Conservation (phyloP, 2,888 invertebrate species). For the Graphium colonna region DNA sequence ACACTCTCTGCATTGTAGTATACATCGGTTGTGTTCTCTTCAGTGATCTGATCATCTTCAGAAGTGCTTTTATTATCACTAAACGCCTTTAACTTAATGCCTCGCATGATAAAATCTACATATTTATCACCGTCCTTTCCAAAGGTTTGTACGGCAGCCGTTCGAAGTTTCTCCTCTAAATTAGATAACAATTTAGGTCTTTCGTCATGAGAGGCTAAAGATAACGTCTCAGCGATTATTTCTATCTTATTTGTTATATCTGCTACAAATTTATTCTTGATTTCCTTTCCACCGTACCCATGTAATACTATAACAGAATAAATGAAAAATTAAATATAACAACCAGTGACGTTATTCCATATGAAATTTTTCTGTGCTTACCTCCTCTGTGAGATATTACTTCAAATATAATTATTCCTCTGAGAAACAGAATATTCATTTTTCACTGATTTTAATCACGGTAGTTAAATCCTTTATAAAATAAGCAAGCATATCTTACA, state of each 20-base stretch:
- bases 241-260: slow-evolving; percentile 21
- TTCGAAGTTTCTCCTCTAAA: slow-evolving; percentile 22
- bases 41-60: neutral
- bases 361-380: neutral
- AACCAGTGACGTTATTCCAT: neutral
- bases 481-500: no score
- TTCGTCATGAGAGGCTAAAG: slow-evolving; percentile 13
- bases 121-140: slow-evolving; percentile 42
- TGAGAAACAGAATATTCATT: slow-evolving; percentile 12
- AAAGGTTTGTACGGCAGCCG: slow-evolving; percentile 34
- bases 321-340: neutral
- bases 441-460: neutral
- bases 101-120: slow-evolving; percentile 50
- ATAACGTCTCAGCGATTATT: slow-evolving; percentile 19
- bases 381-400: slow-evolving; percentile 7
- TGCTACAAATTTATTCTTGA: slow-evolving; percentile 17
- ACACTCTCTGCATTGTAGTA: slow-evolving; percentile 5
- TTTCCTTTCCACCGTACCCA: slow-evolving; percentile 3
- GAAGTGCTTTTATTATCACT: slow-evolving; percentile 29
- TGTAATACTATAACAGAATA: neutral
- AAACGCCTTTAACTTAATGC: slow-evolving; percentile 40
- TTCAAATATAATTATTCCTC: slow-evolving; percentile 5
- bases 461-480: neutral
- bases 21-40: slow-evolving; percentile 1
- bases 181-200: slow-evolving; percentile 25